Percentiles rank a stretch among this genome's conserved stretches.
Conservation (phyloP, 64 coral and sea anemone genomes). For the Montipora cactus region DNA sequence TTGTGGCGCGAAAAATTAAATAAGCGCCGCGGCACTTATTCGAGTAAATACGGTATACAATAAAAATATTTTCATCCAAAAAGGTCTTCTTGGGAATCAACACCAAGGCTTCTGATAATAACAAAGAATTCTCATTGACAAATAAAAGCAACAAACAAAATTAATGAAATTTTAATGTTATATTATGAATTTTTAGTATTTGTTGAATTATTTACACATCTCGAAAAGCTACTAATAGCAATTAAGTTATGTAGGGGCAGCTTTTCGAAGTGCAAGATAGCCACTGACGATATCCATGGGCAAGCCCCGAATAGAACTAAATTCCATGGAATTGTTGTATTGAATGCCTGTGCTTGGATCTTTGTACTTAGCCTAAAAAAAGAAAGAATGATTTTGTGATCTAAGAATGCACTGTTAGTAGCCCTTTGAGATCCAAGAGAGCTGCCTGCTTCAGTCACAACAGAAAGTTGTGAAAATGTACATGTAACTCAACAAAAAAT, state of each 20-base stretch:
- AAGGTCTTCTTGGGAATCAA: too few species aligned
- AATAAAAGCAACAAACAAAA: background rate
- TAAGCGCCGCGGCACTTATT: too few species aligned
- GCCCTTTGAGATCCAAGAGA: background rate
- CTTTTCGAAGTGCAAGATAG: constrained; percentile 90
- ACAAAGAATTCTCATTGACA: background rate
- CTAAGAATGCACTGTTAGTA: background rate
- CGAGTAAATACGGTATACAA: too few species aligned
- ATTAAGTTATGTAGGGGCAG: constrained; percentile 78
- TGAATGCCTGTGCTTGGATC: constrained; percentile 94
- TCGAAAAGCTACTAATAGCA: background rate
- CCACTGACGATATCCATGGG: constrained; percentile 97
- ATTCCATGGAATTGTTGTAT: constrained; percentile 89
- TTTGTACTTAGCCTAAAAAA: constrained; percentile 96
- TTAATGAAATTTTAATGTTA: background rate
- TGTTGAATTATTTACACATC: constrained; percentile 31
- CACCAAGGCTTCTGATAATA: too few species aligned
- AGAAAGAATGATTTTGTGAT: background rate
- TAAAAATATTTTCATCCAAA: too few species aligned
- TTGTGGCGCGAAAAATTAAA: too few species aligned
- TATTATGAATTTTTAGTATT: background rate
- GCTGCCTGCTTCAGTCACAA: background rate
- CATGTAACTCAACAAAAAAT: background rate
- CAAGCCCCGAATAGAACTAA: constrained; percentile 86
- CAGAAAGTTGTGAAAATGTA: background rate